These are phyloP conservation scores for Odobenus rosmarus DNA, from an alignment of 2,113 vertebrate genomes.

Conservation along the genomic window DNA sequence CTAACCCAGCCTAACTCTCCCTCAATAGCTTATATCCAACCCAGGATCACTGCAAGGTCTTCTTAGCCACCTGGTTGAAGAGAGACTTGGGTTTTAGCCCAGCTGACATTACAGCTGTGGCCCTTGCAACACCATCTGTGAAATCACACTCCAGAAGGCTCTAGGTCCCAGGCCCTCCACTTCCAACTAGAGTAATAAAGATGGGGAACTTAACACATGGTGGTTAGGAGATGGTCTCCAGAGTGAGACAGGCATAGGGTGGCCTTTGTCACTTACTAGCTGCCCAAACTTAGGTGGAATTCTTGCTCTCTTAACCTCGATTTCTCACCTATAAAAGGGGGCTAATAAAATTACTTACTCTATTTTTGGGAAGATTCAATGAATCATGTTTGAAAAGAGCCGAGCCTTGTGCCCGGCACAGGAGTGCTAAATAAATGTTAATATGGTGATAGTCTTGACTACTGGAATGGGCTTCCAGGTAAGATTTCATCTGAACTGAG, in stretches of 20 bases:
- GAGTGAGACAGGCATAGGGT: neutral
- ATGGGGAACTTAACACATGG: neutral
- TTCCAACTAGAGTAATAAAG: neutral
- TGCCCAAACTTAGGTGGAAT: neutral
- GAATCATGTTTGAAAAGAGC: constrained; percentile 9
- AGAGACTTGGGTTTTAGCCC: neutral
- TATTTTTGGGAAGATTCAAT: neutral
- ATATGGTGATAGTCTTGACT: neutral
- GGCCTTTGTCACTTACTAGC: neutral
- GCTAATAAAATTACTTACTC: neutral
- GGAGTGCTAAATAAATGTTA: neutral
- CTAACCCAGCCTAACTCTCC: neutral
- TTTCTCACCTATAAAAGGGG: neutral
- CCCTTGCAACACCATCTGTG: neutral
- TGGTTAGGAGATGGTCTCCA: neutral
- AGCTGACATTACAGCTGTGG: neutral
- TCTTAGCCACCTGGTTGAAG: neutral
- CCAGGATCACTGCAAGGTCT: neutral
- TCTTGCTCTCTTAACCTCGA: neutral
- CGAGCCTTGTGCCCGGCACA: neutral
- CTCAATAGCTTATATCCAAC: neutral
- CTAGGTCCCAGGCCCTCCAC: too few relatives aligned
- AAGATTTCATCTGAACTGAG: neutral
- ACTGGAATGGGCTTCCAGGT: neutral
- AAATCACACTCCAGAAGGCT: neutral